Base-by-base conservation (phyloP, 1,140 invertebrate species). In the Steinernema khuongi region DNA sequence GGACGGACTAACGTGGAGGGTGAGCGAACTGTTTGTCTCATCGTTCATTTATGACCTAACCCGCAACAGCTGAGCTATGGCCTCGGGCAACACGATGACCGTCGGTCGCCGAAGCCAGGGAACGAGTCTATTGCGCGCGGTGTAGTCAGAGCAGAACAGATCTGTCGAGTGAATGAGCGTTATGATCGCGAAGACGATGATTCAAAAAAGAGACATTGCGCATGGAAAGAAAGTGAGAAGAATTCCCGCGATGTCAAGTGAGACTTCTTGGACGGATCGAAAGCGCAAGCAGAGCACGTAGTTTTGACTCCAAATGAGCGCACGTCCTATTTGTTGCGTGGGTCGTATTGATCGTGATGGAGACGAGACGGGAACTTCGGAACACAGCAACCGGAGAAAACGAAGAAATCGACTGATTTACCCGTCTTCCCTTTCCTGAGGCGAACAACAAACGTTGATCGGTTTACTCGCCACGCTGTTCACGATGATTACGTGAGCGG, bases 311-410 rank as follows among this genome's bases (percentile, higher is more conserved):
- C 26, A 26, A 60, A 60, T 60, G 50, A 60, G 26, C 50, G 50
- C 50, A 60, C 50, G 50, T 60, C 50, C 11, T 60, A 60, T 60
- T 60, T 60, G 50, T 60, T 60, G 50, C 50, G 50, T 60, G 50
- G 7, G 50, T n/a, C n/a, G n/a, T 60, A 60, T 60, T 60, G 50
- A 60, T 60, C 50, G 50, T 60, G 50, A 41, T 41, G 36, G n/a
- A n/a, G 22, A 60, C 50, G 22, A 11, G 26, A 60, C 11, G 22
- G 11, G 19, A 60, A 60, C 14, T 60, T 60, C 22, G 50, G 22
- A 26, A 22, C 11, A 14, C 22, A 11, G 50, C 11, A 60, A 41
- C 36, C 36, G 50, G 50, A 60, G 50, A 11, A 60, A 60, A 22
- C 50, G 50, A 26, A n/a, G 50, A 14, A 22, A 60, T 60, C 14